phyloP scores from a whole-genome alignment of 2,113 vertebrate genomes.

The Mobula birostris region DNA sequence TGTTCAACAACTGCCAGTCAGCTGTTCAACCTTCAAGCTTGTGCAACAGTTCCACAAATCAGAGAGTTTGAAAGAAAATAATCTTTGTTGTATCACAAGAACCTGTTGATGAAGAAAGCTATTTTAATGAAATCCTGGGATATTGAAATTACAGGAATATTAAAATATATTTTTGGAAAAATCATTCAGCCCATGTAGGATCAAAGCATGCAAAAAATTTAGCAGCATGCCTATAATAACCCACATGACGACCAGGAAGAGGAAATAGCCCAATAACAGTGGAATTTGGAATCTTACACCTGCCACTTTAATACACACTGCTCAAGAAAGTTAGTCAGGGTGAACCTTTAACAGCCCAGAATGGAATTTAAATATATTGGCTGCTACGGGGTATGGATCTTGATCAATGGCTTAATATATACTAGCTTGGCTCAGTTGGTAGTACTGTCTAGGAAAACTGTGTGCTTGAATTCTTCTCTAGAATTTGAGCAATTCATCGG shows the following conservation, averaged over 20 bases:
- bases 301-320: background rate
- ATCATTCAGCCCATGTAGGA: background rate
- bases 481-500: background rate
- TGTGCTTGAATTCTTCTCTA: background rate
- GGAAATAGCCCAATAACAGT: background rate
- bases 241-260: background rate
- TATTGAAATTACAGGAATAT: background rate
- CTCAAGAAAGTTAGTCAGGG: background rate
- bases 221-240: background rate
- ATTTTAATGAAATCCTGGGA: background rate
- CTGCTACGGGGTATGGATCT: background rate
- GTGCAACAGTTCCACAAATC: background rate
- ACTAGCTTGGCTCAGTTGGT: background rate
- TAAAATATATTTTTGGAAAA: background rate
- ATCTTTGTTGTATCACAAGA: slow-evolving; percentile 10
- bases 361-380: background rate
- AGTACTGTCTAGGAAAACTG: background rate
- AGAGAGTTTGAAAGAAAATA: background rate
- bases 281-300: background rate
- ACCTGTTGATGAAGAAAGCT: slow-evolving; percentile 7
- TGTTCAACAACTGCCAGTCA: background rate
- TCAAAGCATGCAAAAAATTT: background rate
- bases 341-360: background rate
- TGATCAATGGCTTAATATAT: background rate
- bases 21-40: background rate